Base-by-base conservation (phyloP, 2,888 invertebrate species). In the Eulithis prunata region DNA sequence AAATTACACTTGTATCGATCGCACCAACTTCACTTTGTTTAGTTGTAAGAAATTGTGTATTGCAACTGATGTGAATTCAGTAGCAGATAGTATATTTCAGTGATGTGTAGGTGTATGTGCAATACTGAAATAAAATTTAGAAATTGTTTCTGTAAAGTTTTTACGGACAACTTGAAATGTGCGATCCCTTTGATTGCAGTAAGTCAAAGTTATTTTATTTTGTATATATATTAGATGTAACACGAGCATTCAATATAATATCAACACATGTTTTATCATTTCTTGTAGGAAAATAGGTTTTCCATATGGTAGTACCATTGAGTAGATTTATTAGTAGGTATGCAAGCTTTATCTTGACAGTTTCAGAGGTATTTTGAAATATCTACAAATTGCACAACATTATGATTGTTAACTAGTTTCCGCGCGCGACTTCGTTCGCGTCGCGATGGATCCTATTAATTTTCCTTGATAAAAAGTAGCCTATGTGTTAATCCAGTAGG, bases 41-140 rank as follows among this genome's bases (percentile, higher is more conserved):
- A 72, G 77, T 78, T 81, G 61, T n/a, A 74, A 74, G 77, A 78
- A 79, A 75, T 63, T 68, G 69, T 54, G 36, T 13, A 14, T 2
- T 66, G 71, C 62, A 74, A 83, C 78, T 68, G 73, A 75, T 73
- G 77, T 92, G 92, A 91, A 91, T 69, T 69, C 86, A 89, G 91
- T 77, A 68, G 75, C 89, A 86, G 78, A 78, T 76, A 77, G 71
- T 62, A 80, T 75, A 80, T 89, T 91, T 90, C 89, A 89, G 88
- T 85, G 79, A 83, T 87, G 83, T 81, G 78, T 83, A 84, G 70
- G 67, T 72, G 8, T 38, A 45, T 11, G 55, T 49, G 46, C 54
- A 38, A 32, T 51, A 57, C 57, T 56, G 60, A 21, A 57, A 53
- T n/a, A 38, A 38, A 38, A 38, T 38, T 10, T 52, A 0, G 7